A percentile compares a stretch with the other conserved stretches of the same genome.
phyloP scores from a whole-genome alignment of 2,797 vertebrate genomes.

The Hippopotamyrus pictus region DNA sequence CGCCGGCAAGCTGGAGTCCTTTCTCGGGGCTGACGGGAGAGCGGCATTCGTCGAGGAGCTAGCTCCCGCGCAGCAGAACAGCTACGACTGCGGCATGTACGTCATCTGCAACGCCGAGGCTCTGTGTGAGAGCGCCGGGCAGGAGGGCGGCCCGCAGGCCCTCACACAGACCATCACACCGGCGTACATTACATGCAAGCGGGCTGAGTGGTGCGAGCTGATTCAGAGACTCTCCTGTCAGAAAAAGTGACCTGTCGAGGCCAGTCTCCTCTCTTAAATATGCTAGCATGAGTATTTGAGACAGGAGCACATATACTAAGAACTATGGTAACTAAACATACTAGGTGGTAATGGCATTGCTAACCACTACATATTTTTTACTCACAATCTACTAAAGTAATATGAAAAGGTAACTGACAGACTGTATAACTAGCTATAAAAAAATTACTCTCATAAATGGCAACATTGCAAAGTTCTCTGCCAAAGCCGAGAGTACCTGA shows the following conservation, averaged over 20 bases:
- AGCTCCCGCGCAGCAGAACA: slow-evolving; percentile 88
- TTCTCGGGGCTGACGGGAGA: slow-evolving; percentile 63
- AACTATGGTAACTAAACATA: slow-evolving; percentile 4
- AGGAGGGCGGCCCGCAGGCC: slow-evolving; percentile 58
- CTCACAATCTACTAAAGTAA: not conserved
- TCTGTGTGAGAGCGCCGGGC: slow-evolving; percentile 69
- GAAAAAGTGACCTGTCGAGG: slow-evolving; percentile 42
- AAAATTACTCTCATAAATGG: not conserved
- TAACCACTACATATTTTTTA: slow-evolving; percentile 4
- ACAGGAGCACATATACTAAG: slow-evolving; percentile 5
- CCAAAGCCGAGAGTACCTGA: slow-evolving; percentile 14
- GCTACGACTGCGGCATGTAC: slow-evolving; percentile 98
- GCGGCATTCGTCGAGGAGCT: slow-evolving; percentile 75
- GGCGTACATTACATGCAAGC: slow-evolving; percentile 79
- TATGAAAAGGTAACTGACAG: slow-evolving; percentile 6
- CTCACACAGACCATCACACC: slow-evolving; percentile 78
- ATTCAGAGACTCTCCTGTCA: slow-evolving; percentile 63
- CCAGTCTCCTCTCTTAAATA: slow-evolving; percentile 22
- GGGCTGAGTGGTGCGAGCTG: slow-evolving; percentile 78
- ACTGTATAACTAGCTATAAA: not conserved
- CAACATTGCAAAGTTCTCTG: not conserved
- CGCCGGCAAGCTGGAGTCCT: slow-evolving; percentile 73
- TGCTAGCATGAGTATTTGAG: slow-evolving; percentile 24
- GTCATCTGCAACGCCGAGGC: slow-evolving; percentile 86
- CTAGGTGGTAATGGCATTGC: not conserved